Evolutionary conservation across 2,113 vertebrate species (phyloP).

Genomic region (Mastomys coucha): DNA sequence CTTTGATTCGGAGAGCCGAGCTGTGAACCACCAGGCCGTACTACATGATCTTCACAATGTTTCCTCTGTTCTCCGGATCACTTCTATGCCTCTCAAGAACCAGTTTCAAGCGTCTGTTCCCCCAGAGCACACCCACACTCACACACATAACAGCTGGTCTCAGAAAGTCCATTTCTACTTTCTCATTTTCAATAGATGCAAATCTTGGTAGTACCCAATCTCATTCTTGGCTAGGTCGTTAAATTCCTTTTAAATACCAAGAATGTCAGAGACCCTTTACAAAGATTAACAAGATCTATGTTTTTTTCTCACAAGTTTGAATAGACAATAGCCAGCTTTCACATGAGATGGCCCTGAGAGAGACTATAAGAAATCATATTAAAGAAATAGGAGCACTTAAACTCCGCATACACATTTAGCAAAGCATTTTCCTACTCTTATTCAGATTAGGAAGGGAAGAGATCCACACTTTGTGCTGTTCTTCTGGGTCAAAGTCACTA

Average conservation of each 20-base stretch:
- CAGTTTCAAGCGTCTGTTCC: background rate
- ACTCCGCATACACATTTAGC: background rate
- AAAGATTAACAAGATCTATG: slow-evolving; percentile 28
- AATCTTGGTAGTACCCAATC: background rate
- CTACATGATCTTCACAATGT: background rate
- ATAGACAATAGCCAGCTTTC: slow-evolving; percentile 4
- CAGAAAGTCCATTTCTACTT: background rate
- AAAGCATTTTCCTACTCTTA: background rate
- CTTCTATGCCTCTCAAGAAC: background rate
- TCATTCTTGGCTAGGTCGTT: background rate
- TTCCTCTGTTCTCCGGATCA: background rate
- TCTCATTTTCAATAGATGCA: background rate
- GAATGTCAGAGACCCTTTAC: background rate
- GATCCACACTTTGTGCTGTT: background rate
- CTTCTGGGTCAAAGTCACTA: background rate
- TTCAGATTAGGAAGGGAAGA: background rate
- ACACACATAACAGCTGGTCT: background rate
- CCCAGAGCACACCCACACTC: background rate
- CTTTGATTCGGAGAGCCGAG: background rate
- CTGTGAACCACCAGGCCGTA: background rate
- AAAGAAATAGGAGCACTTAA: slow-evolving; percentile 27
- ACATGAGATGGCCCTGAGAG: background rate
- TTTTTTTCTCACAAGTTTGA: background rate
- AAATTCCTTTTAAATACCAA: slow-evolving; percentile 30
- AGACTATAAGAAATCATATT: background rate